A percentile compares a stretch with the other conserved stretches of the same genome.
Conservation (phyloP, 2,888 invertebrate species). For the Panorpa germanica region DNA sequence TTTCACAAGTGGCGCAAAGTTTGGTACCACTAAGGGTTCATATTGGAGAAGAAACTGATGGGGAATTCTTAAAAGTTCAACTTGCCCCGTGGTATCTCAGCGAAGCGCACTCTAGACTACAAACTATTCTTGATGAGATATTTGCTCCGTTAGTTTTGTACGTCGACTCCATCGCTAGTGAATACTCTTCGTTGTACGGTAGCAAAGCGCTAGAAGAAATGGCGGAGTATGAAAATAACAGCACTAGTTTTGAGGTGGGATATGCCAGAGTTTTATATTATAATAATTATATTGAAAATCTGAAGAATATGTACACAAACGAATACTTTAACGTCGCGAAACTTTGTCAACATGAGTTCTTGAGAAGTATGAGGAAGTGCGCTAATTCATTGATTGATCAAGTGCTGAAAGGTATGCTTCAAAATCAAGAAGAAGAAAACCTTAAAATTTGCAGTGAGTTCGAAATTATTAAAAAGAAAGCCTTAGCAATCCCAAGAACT, state of each 20-base stretch:
- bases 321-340: slow-evolving; percentile 48
- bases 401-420: slow-evolving; percentile 35
- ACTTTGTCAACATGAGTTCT: slow-evolving; percentile 40
- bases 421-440: slow-evolving; percentile 40
- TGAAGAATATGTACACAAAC: slow-evolving; percentile 39
- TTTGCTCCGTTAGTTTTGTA: slow-evolving; percentile 37
- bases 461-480: slow-evolving; percentile 44
- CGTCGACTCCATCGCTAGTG: slow-evolving; percentile 27
- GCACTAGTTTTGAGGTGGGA: slow-evolving; percentile 35
- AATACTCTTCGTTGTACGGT: slow-evolving; percentile 37
- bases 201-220: slow-evolving; percentile 27
- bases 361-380: slow-evolving; percentile 36
- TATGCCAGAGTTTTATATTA: slow-evolving; percentile 40
- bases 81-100: slow-evolving; percentile 32
- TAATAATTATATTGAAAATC: slow-evolving; percentile 34
- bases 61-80: slow-evolving; percentile 27
- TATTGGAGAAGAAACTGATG: slow-evolving; percentile 24
- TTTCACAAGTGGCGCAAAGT: slow-evolving; percentile 29
- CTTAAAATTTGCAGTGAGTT: slow-evolving; percentile 50
- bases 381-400: slow-evolving; percentile 32
- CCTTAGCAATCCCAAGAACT: slow-evolving; percentile 51
- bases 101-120: slow-evolving; percentile 30
- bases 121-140: slow-evolving; percentile 29
- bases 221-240: slow-evolving; percentile 27
- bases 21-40: slow-evolving; percentile 33